Evolutionary conservation across 2,888 invertebrate genomes (phyloP).

Genomic region (Drosophila villosipedis): DNA sequence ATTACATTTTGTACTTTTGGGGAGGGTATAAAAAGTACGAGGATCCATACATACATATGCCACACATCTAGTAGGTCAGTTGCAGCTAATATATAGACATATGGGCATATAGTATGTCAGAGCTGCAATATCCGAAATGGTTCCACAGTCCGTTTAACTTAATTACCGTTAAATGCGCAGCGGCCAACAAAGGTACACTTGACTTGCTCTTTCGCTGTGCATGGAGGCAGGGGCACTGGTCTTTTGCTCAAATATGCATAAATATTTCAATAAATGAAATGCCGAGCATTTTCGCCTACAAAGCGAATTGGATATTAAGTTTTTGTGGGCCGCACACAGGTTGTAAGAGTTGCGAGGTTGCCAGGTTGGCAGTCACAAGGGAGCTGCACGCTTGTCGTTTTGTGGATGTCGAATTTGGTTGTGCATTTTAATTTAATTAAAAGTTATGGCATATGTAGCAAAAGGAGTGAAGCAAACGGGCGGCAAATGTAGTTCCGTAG

Average conservation of each 20-base stretch:
- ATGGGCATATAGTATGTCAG: background rate
- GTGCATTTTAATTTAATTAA: conserved; percentile 80
- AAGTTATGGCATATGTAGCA: conserved; percentile 74
- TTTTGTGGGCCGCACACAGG: conserved; percentile 44
- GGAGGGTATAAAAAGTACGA: background rate
- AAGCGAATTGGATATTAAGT: conserved; percentile 79
- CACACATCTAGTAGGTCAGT: conserved; percentile 7
- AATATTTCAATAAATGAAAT: conserved; percentile 64
- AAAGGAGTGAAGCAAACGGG: conserved; percentile 10
- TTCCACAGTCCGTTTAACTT: conserved; percentile 55
- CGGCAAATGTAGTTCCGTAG: conserved; percentile 14
- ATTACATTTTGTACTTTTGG: background rate
- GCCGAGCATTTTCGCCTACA: conserved; percentile 55
- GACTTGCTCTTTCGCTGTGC: conserved; percentile 17
- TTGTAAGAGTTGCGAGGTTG: conserved; percentile 5
- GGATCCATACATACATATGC: background rate
- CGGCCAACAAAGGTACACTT: conserved; percentile 14
- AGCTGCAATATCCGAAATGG: conserved; percentile 27
- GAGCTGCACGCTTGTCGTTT: conserved; percentile 19
- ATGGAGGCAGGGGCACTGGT: conserved; percentile 3
- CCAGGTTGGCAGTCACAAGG: conserved; percentile 6
- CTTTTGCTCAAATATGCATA: conserved; percentile 73
- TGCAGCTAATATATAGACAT: conserved; percentile 3
- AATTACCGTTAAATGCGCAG: conserved; percentile 51
- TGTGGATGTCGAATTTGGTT: conserved; percentile 59